Conservation (phyloP, 2,113 vertebrate species). For the Empidonax alnorum region DNA sequence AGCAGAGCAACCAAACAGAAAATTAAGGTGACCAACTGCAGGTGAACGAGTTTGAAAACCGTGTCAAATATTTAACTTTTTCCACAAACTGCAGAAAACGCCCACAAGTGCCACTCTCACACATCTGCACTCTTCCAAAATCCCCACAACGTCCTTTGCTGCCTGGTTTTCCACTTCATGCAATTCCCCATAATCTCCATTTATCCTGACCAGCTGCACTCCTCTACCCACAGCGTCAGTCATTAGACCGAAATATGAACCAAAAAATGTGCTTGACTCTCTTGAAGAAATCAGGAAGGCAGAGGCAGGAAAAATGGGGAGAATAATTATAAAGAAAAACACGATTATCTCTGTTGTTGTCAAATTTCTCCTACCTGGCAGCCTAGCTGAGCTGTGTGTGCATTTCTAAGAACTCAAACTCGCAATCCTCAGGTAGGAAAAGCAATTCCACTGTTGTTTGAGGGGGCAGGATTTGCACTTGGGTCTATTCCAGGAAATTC, state of each 20-base stretch:
- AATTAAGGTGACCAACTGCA: not conserved
- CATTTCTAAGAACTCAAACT: not conserved
- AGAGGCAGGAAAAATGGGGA: not conserved
- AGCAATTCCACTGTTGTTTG: not conserved
- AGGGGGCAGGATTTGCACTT: not conserved
- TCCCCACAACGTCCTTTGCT: not conserved
- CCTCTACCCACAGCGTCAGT: not conserved
- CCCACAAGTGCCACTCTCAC: not conserved
- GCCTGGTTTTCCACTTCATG: not conserved
- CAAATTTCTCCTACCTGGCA: not conserved
- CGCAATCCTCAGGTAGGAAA: not conserved
- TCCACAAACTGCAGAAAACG: not conserved
- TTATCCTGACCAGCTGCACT: not conserved
- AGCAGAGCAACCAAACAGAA: not conserved
- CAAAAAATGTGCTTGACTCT: not conserved
- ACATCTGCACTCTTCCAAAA: not conserved
- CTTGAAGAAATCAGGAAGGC: not conserved
- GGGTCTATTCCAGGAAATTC: not conserved
- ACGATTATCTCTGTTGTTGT: rapidly evolving
- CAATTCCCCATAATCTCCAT: not conserved
- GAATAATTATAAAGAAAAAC: not conserved
- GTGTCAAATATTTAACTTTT: not conserved
- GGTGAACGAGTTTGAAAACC: not conserved
- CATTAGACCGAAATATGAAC: not conserved
- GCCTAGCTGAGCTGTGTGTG: not conserved